Evolutionary conservation across 2,113 vertebrate species (phyloP).

Genomic region (Vulpes vulpes): DNA sequence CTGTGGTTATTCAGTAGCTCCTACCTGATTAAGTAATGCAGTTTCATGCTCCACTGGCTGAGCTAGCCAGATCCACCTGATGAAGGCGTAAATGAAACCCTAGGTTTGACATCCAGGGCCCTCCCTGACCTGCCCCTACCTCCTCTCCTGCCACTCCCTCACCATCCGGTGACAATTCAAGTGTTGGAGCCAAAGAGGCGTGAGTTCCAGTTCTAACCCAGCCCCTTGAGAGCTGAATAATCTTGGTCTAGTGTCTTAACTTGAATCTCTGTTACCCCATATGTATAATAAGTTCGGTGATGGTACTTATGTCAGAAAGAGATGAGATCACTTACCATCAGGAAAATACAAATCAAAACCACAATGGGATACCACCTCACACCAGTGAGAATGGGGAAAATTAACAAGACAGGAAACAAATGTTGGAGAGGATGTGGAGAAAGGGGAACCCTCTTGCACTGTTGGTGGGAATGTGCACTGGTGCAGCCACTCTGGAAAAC

Average conservation of each 20-base stretch:
- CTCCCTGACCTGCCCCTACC: too few relatives aligned
- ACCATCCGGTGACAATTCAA: not conserved
- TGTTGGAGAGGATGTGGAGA: too few relatives aligned
- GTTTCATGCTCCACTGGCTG: not conserved
- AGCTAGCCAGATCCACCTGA: not conserved
- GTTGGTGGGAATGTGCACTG: too few relatives aligned
- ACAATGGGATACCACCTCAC: too few relatives aligned
- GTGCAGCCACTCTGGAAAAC: too few relatives aligned
- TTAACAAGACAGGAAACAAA: too few relatives aligned
- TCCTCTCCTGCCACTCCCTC: not conserved
- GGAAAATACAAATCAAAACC: too few relatives aligned
- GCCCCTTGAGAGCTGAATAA: not conserved
- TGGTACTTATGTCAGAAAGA: not conserved
- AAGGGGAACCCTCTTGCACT: too few relatives aligned
- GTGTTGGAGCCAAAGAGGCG: not conserved
- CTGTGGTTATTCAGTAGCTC: not conserved
- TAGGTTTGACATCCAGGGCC: not conserved
- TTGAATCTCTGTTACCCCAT: not conserved
- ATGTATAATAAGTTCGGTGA: not conserved
- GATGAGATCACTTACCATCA: not conserved
- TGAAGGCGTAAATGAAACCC: not conserved
- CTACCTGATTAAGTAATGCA: too few relatives aligned
- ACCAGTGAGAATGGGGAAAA: too few relatives aligned
- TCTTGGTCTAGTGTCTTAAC: not conserved
- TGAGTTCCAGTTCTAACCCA: not conserved